phyloP scores from a whole-genome alignment of 2,797 vertebrate species.

The Acropternis orthonyx region DNA sequence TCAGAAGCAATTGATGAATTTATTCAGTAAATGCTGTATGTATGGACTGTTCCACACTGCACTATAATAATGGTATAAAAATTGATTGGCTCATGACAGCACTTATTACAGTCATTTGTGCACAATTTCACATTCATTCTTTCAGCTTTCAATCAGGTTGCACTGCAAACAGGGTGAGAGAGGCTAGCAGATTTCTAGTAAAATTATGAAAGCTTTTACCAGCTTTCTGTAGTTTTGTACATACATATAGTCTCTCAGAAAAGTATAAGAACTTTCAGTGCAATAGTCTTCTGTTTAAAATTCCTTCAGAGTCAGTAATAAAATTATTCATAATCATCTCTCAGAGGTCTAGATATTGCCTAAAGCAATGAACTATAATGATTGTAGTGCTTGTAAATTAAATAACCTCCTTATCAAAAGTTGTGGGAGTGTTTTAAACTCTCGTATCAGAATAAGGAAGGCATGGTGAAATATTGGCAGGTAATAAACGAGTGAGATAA shows the following conservation, averaged over 20 bases:
- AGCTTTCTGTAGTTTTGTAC: neutral
- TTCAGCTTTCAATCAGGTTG: neutral
- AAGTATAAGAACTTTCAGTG: neutral
- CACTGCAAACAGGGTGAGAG: neutral
- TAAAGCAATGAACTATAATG: neutral
- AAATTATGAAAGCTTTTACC: neutral
- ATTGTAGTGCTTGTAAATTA: neutral
- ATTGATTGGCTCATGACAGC: neutral
- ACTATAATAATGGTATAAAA: slow-evolving; percentile 33
- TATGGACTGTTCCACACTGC: neutral
- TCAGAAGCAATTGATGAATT: neutral
- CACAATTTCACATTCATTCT: neutral
- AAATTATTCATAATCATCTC: neutral
- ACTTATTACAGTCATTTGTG: slow-evolving; percentile 26
- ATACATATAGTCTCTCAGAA: neutral
- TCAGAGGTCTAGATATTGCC: neutral
- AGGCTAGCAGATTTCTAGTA: neutral
- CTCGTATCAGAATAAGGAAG: neutral
- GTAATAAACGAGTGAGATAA: neutral
- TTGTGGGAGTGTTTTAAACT: neutral
- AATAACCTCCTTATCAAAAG: neutral
- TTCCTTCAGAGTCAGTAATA: neutral
- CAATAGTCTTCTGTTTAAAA: neutral
- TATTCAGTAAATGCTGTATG: neutral
- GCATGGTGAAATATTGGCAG: neutral